phyloP scores from a whole-genome alignment of 2,797 vertebrate species.

The Coreius guichenoti region DNA sequence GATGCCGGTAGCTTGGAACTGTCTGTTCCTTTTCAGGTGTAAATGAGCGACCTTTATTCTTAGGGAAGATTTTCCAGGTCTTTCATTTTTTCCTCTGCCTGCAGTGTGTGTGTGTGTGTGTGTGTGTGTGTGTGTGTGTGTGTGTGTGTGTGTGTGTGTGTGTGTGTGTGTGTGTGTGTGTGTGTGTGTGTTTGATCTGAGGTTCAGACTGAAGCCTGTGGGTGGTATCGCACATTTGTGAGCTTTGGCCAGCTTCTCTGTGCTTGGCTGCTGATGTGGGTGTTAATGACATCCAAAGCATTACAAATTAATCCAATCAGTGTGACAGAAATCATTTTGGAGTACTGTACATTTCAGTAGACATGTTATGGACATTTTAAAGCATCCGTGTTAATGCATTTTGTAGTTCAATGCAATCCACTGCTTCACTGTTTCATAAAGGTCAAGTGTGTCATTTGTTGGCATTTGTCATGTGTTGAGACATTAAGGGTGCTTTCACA shows the following conservation, averaged over 20 bases:
- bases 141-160: not conserved
- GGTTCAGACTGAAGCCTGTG: conserved; percentile 1
- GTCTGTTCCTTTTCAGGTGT: conserved; percentile 6
- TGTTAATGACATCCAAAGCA: conserved; percentile 17
- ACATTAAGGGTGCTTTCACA: not conserved
- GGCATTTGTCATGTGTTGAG: not conserved
- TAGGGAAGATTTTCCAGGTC: not conserved
- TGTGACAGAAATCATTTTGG: conserved; percentile 4
- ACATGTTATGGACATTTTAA: not conserved
- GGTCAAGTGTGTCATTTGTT: not conserved
- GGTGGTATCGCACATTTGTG: conserved; percentile 23
- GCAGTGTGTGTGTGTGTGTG: not conserved
- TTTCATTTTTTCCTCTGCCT: not conserved
- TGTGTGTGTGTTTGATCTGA: conserved; percentile 12
- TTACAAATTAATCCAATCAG: conserved; percentile 24
- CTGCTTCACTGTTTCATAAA: not conserved
- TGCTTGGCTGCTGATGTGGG: conserved; percentile 23
- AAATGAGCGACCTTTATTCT: conserved; percentile 27
- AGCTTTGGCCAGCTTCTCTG: conserved; percentile 23
- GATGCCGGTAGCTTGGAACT: not conserved
- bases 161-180: not conserved
- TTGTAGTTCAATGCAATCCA: not conserved
- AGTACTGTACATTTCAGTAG: not conserved
- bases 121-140: conserved; percentile 4
- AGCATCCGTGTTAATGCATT: not conserved